phyloP scores from a whole-genome alignment of 1,140 invertebrate genomes.

The Heliothis subflexa region DNA sequence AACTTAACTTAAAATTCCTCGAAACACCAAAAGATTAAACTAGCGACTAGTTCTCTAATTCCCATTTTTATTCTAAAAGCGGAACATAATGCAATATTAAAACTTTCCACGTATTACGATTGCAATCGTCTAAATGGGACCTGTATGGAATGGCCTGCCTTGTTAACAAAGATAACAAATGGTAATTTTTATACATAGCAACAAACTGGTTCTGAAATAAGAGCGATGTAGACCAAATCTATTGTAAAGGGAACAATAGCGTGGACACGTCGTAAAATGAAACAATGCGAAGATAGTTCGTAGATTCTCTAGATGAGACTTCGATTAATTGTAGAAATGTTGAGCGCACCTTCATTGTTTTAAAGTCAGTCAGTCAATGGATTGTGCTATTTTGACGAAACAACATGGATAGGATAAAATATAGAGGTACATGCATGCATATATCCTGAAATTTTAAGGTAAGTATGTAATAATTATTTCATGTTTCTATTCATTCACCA shows the following conservation, averaged over 20 bases:
- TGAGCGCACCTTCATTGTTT: background rate
- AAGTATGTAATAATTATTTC: too few species aligned
- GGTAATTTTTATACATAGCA: slow-evolving; percentile 57
- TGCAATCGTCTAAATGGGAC: slow-evolving; percentile 37
- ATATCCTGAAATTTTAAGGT: too few species aligned
- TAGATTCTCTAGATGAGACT: slow-evolving; percentile 38
- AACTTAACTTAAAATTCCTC: background rate
- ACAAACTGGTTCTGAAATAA: slow-evolving; percentile 56
- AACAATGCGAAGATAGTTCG: slow-evolving; percentile 61
- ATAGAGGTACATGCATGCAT: too few species aligned
- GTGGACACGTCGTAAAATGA: slow-evolving; percentile 65
- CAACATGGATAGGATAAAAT: too few species aligned
- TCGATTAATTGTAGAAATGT: too few species aligned
- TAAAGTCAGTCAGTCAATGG: background rate
- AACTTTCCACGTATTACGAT: slow-evolving; percentile 38
- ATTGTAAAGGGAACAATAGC: slow-evolving; percentile 63
- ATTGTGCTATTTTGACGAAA: too few species aligned
- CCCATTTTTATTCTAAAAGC: slow-evolving; percentile 23
- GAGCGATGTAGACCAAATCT: slow-evolving; percentile 58
- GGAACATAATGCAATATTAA: slow-evolving; percentile 31
- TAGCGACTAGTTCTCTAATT: slow-evolving; percentile 19
- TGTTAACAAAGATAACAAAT: slow-evolving; percentile 53
- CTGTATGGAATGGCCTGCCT: slow-evolving; percentile 24
- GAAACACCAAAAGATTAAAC: slow-evolving; percentile 17
- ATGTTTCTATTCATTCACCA: too few species aligned